Base-by-base conservation (phyloP, 2,888 invertebrate species). In the Caenorhabditis zanzibari region DNA sequence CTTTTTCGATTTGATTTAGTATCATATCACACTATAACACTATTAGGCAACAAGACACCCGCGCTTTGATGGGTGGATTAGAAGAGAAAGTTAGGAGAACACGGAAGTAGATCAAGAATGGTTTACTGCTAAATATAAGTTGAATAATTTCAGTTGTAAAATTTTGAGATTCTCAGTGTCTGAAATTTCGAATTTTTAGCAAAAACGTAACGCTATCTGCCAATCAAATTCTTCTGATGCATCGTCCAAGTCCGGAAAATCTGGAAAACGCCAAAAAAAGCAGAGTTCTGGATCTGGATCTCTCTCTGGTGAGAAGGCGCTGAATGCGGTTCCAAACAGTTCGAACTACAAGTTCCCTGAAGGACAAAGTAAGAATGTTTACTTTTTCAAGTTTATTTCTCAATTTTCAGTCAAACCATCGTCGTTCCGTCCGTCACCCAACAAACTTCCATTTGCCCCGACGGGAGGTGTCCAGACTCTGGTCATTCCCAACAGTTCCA, bases 391-490 rank as follows among this genome's bases (percentile, higher is more conserved):
- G 6, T 4, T 19, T 2, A 19, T 19, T n/a, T 19, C n/a, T n/a
- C n/a, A n/a, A n/a, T n/a, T 74, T 74, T 74, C 76, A 76, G 76
- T 76, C 19, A 76, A 76, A 16, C n/a, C 66, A 47, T 73, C 73
- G 22, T 49, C 56, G 0, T 35, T 82, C 12, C 64, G 49, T 12
- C 28, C 82, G 1, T 24, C 41, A 7, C 82, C 82, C 10, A 54
- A 59, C 59, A 82, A 82, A 44, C 54, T 82, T 24, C 82, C 82
- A 26, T 82, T 82, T 19, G 82, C 76, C 2, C 66, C 76, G 14
- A 56, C 63, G 19, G 86, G 86, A n/a, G 86, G 83, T 47, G 24
- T 82, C 22, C 68, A 86, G 24, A 58, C 75, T 0, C 69, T 86
- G 47, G 19, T 10, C 14, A 41, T 86, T 35, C 32, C 80, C 10